Conservation (phyloP, 2,113 vertebrate genomes). For the Aptenodytes forsteri region DNA sequence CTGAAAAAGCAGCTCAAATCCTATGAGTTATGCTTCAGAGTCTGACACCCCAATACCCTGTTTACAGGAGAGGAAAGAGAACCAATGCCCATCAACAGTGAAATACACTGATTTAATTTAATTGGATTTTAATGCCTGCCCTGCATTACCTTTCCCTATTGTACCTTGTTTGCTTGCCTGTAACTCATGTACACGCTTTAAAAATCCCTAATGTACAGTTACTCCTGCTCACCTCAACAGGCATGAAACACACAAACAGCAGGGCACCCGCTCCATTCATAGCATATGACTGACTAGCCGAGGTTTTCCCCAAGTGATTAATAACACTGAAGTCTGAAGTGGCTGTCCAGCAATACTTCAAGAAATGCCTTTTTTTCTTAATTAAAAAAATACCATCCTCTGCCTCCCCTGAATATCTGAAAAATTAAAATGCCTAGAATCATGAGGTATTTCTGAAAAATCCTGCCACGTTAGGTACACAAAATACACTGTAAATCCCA, state of each 20-base stretch:
- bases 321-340: neutral
- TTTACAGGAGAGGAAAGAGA: neutral
- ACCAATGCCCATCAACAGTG: neutral
- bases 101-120: neutral
- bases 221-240: neutral
- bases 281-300: neutral
- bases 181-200: neutral
- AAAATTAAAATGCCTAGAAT: neutral
- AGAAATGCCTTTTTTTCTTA: neutral
- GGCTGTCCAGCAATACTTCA: neutral
- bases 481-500: neutral
- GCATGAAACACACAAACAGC: neutral
- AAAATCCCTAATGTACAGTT: neutral
- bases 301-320: neutral
- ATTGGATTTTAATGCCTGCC: slow-evolving; percentile 3
- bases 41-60: neutral
- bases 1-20: neutral
- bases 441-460: neutral
- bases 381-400: neutral
- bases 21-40: neutral
- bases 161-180: neutral
- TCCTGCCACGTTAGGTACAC: neutral
- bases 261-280: neutral
- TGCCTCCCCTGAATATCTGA: neutral
- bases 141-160: neutral